Base-by-base conservation (phyloP, 37 sponge, comb jelly and placozoan species). In the Mnemiopsis leidyi region DNA sequence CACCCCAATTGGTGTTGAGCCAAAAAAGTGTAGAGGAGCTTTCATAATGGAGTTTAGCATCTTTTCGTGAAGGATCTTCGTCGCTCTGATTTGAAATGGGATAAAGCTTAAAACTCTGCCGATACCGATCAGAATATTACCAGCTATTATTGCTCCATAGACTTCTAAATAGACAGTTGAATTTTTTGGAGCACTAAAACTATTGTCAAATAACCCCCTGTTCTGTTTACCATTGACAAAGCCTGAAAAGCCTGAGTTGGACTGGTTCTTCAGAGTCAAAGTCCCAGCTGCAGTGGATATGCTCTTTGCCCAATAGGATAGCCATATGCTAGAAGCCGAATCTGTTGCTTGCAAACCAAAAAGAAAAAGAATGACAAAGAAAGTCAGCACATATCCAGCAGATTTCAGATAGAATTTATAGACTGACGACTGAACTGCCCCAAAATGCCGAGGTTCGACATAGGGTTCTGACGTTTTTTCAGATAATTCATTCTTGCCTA, bases 291-390 rank as follows among this genome's bases (percentile, higher is more conserved):
- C 18, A 3, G 23, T 0, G 23, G 90, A 23, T 23, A 37, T 39
- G 0, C 61, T 5, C 36, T 85, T 85, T 2, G 36, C 35, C 90
- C 90, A 85, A 16, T 28, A 40, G 3, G 90, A 85, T 1, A 85
- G 61, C 90, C 90, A 85, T 37, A 35, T 36, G 39, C 21, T 85
- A n/a, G 29, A 18, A 18, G 36, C 38, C 23, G 61, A 23, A 0
- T 28, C 32, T 13, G 90, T 39, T 95, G 96, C 97, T 95, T 99
- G 97, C 99, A 99, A 97, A 30, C 97, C 93, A 31, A 96, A 94
- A 32, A 99, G 92, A 20, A 96, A 93, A 38, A 96, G 13, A 24
- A 96, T 32, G 9, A 97, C 95, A 32, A 93, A 69, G n/a, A 95
- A 85, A 23, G 97, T 95, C n/a, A 99, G 94, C 0, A 95, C n/a